phyloP scores from a whole-genome alignment of 2,797 vertebrate species.

The Onychomys torridus region DNA sequence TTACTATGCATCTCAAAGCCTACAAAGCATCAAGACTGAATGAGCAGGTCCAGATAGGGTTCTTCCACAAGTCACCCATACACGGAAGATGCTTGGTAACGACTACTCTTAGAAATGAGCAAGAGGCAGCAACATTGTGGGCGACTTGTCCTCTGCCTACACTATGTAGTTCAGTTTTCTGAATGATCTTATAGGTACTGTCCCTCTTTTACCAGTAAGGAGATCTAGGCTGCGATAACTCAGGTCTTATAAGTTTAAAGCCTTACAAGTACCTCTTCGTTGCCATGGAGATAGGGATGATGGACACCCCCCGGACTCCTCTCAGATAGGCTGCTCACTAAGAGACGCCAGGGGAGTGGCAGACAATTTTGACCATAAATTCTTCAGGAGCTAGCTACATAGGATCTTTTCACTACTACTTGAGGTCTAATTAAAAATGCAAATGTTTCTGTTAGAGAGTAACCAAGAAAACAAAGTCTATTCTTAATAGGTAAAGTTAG shows the following conservation, averaged over 20 bases:
- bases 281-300: background rate
- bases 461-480: constrained; percentile 19
- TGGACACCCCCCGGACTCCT: background rate
- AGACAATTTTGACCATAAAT: background rate
- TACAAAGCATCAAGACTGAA: background rate
- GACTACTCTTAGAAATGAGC: background rate
- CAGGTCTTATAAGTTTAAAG: background rate
- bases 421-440: background rate
- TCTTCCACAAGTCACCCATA: background rate
- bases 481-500: background rate
- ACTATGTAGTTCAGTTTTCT: background rate
- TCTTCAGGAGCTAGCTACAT: background rate
- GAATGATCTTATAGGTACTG: background rate
- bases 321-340: background rate
- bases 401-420: background rate
- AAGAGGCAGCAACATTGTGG: background rate
- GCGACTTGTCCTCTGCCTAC: background rate
- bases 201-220: background rate
- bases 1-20: background rate
- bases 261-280: background rate
- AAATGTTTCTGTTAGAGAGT: background rate
- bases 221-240: background rate
- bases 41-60: background rate
- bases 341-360: background rate
- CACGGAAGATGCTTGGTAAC: background rate